Evolutionary conservation across 1,140 invertebrate genomes (phyloP).

Genomic region (Drosophila sp.): DNA sequence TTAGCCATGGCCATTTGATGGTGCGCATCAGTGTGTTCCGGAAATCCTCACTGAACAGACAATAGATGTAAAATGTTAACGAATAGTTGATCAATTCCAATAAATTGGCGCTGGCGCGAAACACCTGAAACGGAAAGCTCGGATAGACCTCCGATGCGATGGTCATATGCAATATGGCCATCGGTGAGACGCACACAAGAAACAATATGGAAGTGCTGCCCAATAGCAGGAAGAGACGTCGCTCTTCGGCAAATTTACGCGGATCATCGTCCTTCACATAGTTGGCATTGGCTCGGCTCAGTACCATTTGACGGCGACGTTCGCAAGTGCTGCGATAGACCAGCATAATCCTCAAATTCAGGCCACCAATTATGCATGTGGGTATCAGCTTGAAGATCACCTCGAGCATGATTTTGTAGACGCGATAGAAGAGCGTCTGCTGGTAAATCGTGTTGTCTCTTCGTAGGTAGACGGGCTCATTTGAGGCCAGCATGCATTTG

Average conservation of each 20-base stretch:
- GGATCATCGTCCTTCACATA: slow-evolving; percentile 85
- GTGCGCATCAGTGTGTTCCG: slow-evolving; percentile 88
- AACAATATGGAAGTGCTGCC: slow-evolving; percentile 90
- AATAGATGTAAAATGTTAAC: slow-evolving; percentile 91
- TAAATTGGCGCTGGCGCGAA: slow-evolving; percentile 89
- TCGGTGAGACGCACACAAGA: slow-evolving; percentile 89
- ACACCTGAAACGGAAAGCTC: slow-evolving; percentile 88
- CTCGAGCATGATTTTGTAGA: slow-evolving; percentile 87
- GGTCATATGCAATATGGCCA: slow-evolving; percentile 89
- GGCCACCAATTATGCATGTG: slow-evolving; percentile 86
- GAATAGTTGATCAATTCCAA: slow-evolving; percentile 90
- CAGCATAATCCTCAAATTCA: slow-evolving; percentile 89
- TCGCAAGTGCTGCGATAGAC: slow-evolving; percentile 88
- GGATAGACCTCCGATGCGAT: slow-evolving; percentile 86
- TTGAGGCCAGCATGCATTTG: slow-evolving; percentile 84
- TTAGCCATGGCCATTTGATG: slow-evolving; percentile 85
- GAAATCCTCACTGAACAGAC: slow-evolving; percentile 90
- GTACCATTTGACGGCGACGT: slow-evolving; percentile 86
- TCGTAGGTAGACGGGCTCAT: slow-evolving; percentile 85
- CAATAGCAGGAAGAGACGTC: slow-evolving; percentile 87
- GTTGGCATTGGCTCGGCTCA: slow-evolving; percentile 81
- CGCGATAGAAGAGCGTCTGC: slow-evolving; percentile 84
- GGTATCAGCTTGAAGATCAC: slow-evolving; percentile 88
- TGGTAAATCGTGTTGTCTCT: slow-evolving; percentile 85
- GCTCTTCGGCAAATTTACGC: slow-evolving; percentile 88